These are phyloP conservation scores for Syncerus caffer DNA, from an alignment of 2,797 vertebrate genomes.

Conservation along the genomic window DNA sequence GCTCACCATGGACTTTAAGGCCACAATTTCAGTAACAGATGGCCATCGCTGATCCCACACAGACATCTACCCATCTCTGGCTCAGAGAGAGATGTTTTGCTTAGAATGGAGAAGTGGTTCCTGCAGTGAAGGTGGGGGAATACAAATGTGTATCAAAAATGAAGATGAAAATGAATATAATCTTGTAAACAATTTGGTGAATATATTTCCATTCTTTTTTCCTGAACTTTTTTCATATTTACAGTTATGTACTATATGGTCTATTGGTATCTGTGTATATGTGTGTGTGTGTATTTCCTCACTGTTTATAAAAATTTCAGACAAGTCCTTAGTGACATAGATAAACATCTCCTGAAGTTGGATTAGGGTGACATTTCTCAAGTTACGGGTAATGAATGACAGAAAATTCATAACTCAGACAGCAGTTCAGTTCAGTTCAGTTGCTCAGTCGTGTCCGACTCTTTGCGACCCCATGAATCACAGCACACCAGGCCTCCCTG, in stretches of 20 bases:
- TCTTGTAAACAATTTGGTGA: neutral
- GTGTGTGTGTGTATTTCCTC: neutral
- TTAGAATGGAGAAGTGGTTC: neutral
- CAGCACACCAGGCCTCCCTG: too few species aligned
- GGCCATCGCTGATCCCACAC: neutral
- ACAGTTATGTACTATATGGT: neutral
- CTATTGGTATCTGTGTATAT: neutral
- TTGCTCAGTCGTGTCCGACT: rapidly evolving
- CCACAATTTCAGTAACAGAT: neutral
- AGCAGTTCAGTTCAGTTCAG: too few species aligned
- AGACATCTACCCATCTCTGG: neutral
- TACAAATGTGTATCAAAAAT: neutral
- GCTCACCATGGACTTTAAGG: neutral
- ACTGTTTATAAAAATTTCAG: neutral
- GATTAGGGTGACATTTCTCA: neutral
- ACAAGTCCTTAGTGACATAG: neutral
- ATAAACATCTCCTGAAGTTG: neutral
- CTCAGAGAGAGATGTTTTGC: neutral
- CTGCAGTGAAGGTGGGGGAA: neutral
- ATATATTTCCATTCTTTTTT: neutral
- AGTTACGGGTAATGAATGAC: neutral
- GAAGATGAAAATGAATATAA: conserved; percentile 5
- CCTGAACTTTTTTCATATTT: neutral
- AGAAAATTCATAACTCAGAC: neutral
- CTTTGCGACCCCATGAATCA: too few species aligned